These are phyloP conservation scores for Matsumyia berberina DNA, from an alignment of 2,888 invertebrate species.

Conservation along the genomic window DNA sequence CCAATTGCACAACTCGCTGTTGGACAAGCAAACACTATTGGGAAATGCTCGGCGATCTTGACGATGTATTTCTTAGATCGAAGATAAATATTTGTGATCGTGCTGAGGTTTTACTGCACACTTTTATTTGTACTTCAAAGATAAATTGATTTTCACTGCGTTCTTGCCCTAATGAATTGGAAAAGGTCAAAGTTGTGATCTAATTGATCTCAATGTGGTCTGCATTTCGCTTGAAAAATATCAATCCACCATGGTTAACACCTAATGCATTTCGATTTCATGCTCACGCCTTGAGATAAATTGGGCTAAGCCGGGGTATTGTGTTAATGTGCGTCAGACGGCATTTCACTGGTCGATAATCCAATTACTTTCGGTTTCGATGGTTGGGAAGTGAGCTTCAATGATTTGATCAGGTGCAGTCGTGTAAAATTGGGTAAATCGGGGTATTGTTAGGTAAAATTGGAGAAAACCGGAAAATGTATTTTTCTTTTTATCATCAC, in stretches of 20 bases:
- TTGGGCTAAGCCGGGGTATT: slow-evolving; percentile 25
- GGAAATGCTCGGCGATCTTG: slow-evolving; percentile 15
- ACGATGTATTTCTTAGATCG: slow-evolving; percentile 8
- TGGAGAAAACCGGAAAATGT: slow-evolving; percentile 10
- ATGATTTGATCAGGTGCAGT: slow-evolving; percentile 9
- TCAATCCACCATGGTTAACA: not conserved
- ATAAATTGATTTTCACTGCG: slow-evolving; percentile 25
- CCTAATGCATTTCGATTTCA: slow-evolving; percentile 1
- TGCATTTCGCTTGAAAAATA: not conserved
- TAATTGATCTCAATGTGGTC: not conserved
- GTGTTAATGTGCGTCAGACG: slow-evolving; percentile 11
- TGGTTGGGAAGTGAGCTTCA: slow-evolving; percentile 2
- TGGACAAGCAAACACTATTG: not conserved
- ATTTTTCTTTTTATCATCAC: not conserved
- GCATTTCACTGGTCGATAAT: slow-evolving; percentile 27
- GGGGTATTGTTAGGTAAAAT: not conserved
- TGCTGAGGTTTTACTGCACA: not conserved
- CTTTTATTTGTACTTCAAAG: not conserved
- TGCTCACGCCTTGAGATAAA: slow-evolving; percentile 1
- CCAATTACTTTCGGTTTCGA: slow-evolving; percentile 24
- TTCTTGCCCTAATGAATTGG: slow-evolving; percentile 32
- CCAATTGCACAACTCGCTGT: slow-evolving; percentile 23
- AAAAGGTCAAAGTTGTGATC: slow-evolving; percentile 35
- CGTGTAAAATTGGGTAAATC: not conserved
- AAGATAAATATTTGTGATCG: slow-evolving; percentile 10